Base-by-base conservation (phyloP, 2,888 invertebrate species). In the Leptopilina drosophilae region DNA sequence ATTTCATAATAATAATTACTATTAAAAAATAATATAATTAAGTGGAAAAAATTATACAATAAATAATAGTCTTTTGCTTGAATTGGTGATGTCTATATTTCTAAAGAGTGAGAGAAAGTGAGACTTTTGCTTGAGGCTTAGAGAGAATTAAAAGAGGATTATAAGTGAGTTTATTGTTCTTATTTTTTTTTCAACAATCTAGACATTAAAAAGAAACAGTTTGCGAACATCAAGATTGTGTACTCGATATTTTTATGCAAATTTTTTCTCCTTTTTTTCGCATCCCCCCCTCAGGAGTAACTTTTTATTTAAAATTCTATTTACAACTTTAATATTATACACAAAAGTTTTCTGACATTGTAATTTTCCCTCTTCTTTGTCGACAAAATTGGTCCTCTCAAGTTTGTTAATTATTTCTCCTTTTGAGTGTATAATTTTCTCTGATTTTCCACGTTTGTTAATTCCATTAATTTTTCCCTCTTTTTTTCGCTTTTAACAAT, bases 71-170 rank as follows among this genome's bases (percentile, higher is more conserved):
- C 4, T 33, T 33, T 33, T 33, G 33, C 33, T 4, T 7, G 80
- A 15, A 62, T n/a, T n/a, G n/a, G 42, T 42, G 62, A 82, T 81
- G 81, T 81, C 82, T 80, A 81, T 81, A 69, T 42, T 42, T 42
- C 6, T 42, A 78, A 79, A 79, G 59, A 82, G 80, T 80, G 79
- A 79, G 79, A 84, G 82, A 49, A 49, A 49, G 49, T 11, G 9
- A 75, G 82, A 85, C 82, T 84, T 85, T 84, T 77, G 79, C 82
- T 78, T 76, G 75, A 62, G 85, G 82, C 82, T 83, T 80, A 79
- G 33, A 82, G 81, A 82, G 83, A 81, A 86, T 87, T 87, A 87
- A 87, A 85, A 84, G 82, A 78, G 83, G 83, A 82, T 84, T 85
- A 84, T 81, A 82, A 82, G 82, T 78, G 82, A 78, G 77, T 76